These are phyloP conservation scores for Hydropotes inermis DNA, from an alignment of 2,113 vertebrate genomes.

Conservation along the genomic window DNA sequence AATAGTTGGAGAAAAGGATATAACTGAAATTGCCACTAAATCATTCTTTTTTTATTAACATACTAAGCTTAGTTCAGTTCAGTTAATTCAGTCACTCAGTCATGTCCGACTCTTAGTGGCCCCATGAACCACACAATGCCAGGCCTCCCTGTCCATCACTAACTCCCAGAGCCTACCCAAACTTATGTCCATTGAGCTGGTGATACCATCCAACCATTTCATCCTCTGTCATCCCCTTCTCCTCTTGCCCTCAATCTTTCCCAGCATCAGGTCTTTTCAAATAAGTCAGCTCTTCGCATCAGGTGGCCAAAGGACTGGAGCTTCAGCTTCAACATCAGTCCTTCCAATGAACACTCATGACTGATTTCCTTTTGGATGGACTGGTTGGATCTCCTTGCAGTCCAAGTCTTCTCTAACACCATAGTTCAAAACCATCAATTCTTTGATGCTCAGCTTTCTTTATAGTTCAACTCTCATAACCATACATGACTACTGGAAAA, in stretches of 20 bases:
- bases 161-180: background rate
- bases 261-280: background rate
- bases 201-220: background rate
- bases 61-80: background rate
- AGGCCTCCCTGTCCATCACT: background rate
- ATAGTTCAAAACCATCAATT: background rate
- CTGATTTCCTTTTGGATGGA: background rate
- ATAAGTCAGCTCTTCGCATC: background rate
- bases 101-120: background rate
- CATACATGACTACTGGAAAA: background rate
- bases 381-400: background rate
- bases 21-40: background rate
- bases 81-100: background rate
- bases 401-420: background rate
- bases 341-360: background rate
- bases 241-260: background rate
- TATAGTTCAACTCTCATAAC: background rate
- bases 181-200: background rate
- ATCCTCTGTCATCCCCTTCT: background rate
- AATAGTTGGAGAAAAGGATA: background rate
- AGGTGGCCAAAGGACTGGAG: background rate
- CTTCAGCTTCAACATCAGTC: background rate
- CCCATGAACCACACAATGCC: background rate
- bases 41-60: background rate
- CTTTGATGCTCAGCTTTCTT: accelerated